Evolutionary conservation across 64 coral and sea anemone genomes (phyloP), one percentile per base, ranked within the genome.

Genomic region (Actinia equina): DNA sequence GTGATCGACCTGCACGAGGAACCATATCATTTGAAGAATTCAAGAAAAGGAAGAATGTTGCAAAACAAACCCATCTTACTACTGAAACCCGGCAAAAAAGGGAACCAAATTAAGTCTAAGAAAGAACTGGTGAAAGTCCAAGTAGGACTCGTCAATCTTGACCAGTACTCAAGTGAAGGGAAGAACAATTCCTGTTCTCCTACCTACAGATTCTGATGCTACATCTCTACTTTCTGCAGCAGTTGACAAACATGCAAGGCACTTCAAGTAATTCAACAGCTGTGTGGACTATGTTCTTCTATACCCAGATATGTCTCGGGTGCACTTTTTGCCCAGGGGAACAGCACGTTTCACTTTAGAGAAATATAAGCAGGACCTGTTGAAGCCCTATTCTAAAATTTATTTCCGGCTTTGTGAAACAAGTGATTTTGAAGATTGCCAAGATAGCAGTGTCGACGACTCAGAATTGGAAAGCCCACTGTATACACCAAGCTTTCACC

Each of bases 361-460:
- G 27, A 77, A 26, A 77, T 77, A 77, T 15, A 77, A 77, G 27
- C n/a, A 77, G 42, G 71, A 12, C 17, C 12, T 62, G 11, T 62
- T 62, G 59, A 62, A 62, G 59, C 59, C 59, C 18, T 62, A 62
- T 62, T 4, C n/a, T n/a, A n/a, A n/a, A n/a, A n/a, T n/a, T n/a
- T n/a, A n/a, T n/a, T n/a, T n/a, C n/a, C n/a, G n/a, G 59, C 59
- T 62, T 16, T 8, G 59, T 62, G 2, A 62, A 62, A 62, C 12
- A 18, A 9, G 17, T 4, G 59, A 62, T 16, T 62, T 62, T 62
- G 59, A 62, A 62, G 17, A 62, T 62, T 62, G 65, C 71, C 25
- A 77, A 59, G 76, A 16, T 19, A 78, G 57, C 11, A 84, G 81
- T 84, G 83, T 54, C 11, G 77, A 56, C 52, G 90, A 91, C 76